Percentiles rank a stretch among this genome's conserved stretches.
Conservation (phyloP, 2,113 vertebrate genomes). For the Nycticebus coucang region DNA sequence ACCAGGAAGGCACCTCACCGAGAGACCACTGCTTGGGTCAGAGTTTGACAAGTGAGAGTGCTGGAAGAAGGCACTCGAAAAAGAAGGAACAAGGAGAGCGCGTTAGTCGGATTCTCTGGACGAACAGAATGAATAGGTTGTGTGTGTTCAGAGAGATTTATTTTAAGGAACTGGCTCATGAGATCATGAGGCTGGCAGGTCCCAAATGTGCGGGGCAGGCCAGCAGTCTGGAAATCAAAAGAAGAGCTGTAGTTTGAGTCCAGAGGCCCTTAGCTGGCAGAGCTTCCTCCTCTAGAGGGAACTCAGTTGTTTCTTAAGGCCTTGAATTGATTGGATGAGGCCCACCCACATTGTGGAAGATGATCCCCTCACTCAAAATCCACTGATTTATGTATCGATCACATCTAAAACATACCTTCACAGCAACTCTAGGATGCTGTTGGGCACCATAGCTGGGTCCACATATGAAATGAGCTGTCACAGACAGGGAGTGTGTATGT, state of each 20-base stretch:
- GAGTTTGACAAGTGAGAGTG: background rate
- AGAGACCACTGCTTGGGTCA: too few species aligned
- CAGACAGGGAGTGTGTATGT: background rate
- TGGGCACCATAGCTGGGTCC: background rate
- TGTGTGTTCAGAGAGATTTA: background rate
- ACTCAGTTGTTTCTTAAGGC: background rate
- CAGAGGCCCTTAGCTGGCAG: background rate
- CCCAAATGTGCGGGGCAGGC: background rate
- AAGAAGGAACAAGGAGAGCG: background rate
- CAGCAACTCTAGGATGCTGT: background rate
- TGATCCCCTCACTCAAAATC: background rate
- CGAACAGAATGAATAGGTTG: background rate
- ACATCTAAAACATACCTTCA: background rate
- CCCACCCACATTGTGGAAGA: background rate
- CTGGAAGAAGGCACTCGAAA: background rate
- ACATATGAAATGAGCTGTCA: background rate
- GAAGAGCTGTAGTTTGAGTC: background rate
- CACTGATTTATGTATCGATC: background rate
- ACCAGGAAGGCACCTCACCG: accelerated
- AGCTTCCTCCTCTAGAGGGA: background rate
- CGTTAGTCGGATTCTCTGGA: background rate
- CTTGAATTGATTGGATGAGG: background rate
- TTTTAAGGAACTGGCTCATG: background rate
- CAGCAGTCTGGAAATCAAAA: background rate
- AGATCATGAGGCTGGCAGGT: accelerated